Conservation (phyloP, 2,113 vertebrate species). For the Lagenorhynchus albirostris region DNA sequence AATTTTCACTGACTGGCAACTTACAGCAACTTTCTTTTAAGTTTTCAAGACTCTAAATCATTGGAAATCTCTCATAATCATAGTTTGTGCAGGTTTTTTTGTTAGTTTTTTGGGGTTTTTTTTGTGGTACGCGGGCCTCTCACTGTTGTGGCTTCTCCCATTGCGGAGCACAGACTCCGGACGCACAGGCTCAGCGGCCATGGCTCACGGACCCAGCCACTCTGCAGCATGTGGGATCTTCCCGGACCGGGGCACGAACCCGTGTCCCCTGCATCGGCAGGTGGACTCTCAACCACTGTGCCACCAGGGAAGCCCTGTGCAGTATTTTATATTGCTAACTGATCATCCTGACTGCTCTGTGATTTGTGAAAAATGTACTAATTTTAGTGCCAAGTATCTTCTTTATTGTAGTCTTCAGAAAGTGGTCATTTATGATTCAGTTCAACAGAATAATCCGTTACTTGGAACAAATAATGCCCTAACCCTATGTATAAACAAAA, state of each 20-base stretch:
- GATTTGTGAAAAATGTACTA: background rate
- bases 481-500: background rate
- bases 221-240: no score
- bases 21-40: background rate
- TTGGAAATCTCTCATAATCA: background rate
- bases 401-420: background rate
- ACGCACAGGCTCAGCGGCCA: no score
- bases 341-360: background rate
- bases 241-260: no score
- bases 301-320: background rate
- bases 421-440: background rate
- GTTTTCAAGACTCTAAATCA: background rate
- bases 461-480: background rate
- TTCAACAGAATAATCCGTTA: background rate
- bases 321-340: slow-evolving; percentile 8
- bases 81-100: background rate
- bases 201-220: no score
- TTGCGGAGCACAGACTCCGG: no score
- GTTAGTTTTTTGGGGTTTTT: no score
- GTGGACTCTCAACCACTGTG: no score
- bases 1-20: background rate
- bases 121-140: no score
- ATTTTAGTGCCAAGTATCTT: slow-evolving; percentile 12
- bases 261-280: no score
- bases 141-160: no score